Evolutionary conservation across 1,140 invertebrate genomes (phyloP).

Genomic region (Belonocnema kinseyi): DNA sequence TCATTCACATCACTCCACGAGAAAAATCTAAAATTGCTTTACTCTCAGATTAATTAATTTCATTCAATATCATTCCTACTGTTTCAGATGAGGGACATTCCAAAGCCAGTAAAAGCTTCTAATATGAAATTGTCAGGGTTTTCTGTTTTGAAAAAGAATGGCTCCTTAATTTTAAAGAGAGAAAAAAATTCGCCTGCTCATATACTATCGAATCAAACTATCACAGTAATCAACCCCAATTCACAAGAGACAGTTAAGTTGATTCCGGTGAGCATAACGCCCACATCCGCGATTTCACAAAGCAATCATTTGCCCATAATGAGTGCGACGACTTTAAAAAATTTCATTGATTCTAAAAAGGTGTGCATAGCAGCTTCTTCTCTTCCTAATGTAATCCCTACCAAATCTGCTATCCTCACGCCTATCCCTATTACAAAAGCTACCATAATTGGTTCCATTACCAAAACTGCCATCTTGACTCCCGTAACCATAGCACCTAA

Average conservation of each 20-base stretch:
- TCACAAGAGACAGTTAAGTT: constrained; percentile 60
- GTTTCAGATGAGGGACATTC: constrained; percentile 61
- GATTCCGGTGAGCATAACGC: constrained; percentile 50
- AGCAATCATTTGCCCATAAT: constrained; percentile 31
- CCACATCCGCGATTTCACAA: constrained; percentile 33
- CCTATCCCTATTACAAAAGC: constrained; percentile 38
- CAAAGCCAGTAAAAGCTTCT: constrained; percentile 62
- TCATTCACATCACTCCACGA: neutral
- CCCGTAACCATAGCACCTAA: neutral
- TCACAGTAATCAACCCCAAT: constrained; percentile 44
- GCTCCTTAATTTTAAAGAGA: constrained; percentile 64
- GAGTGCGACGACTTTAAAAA: constrained; percentile 6
- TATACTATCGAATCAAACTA: constrained; percentile 29
- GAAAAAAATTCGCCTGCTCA: constrained; percentile 37
- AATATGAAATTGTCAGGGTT: constrained; percentile 52
- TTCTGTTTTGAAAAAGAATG: constrained; percentile 63
- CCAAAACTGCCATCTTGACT: constrained; percentile 3
- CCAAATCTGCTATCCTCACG: constrained; percentile 23
- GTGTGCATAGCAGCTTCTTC: constrained; percentile 40
- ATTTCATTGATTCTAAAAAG: constrained; percentile 49
- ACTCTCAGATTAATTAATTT: no score
- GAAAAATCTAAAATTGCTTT: constrained; percentile 28
- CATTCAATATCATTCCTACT: neutral
- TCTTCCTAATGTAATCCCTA: neutral
- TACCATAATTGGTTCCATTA: neutral